Evolutionary conservation across 2,113 vertebrate genomes (phyloP), one percentile per base, ranked within the genome.

Genomic region (Aythya baeri): DNA sequence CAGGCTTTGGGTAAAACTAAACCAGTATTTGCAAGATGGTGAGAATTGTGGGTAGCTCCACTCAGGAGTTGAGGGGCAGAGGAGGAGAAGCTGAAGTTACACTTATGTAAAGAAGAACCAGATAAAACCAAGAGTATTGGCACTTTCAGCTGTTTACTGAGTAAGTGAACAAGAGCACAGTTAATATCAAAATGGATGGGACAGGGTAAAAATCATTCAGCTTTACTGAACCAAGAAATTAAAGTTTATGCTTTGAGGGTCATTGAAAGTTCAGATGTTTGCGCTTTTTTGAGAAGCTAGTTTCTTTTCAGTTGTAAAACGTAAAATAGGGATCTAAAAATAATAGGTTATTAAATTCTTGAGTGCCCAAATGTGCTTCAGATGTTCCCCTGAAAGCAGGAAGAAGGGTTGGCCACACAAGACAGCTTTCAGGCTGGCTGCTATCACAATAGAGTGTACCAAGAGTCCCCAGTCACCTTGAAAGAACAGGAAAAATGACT

Each of bases 321-420:
- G 79, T 66, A 52, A 41, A 65, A 59, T 62, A 84, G 87, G 78
- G 62, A 44, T 67, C 52, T 77, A 67, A 88, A 88, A 87, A 77
- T 74, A 89, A 23, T 57, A 17, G 9, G 29, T 2, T 32, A 26
- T 86, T 59, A 83, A 75, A 59, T 62, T 62, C 1, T 6, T 13
- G 52, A 17, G 26, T 79, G 32, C 9, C 13, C 34, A 21, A 26
- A 83, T 22, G 7, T 67, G 15, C 80, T 83, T 57, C 58, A 67
- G 11, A 36, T 88, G 67, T 65, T 81, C 43, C 22, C 21, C 27
- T 31, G 7, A 27, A 25, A n/a, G 67, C 21, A 77, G 74, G 32
- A 76, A 50, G 44, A 58, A 44, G 41, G 52, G 22, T 9, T 92
- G 43, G 23, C 5, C 22, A 6, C 29, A 52, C 7, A 59, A 46